A percentile compares a stretch with the other conserved stretches of the same genome.
Evolutionary conservation across 2,797 vertebrate species (phyloP).

Genomic region (Chelidonichthys spinosus): DNA sequence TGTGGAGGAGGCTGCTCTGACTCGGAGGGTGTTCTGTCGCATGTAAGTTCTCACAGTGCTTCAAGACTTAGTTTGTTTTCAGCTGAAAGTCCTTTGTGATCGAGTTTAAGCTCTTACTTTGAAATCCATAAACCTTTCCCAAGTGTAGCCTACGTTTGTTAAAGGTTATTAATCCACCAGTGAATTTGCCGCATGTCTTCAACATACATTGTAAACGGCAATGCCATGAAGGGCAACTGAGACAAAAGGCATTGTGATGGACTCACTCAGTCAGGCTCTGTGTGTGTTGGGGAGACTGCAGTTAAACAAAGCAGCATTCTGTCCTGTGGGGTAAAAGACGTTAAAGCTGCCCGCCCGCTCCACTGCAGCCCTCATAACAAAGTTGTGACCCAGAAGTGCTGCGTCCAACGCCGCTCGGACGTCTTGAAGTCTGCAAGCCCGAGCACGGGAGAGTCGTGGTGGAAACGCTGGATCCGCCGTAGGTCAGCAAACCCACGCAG

Average conservation of each 20-base stretch:
- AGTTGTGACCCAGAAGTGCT: slow-evolving; percentile 25
- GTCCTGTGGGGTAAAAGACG: slow-evolving; percentile 50
- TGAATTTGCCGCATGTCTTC: slow-evolving; percentile 8
- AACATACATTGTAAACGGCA: slow-evolving; percentile 25
- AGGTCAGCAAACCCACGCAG: slow-evolving; percentile 18
- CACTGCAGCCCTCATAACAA: slow-evolving; percentile 24
- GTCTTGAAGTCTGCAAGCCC: not conserved
- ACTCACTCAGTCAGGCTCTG: slow-evolving; percentile 67
- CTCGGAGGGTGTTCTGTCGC: slow-evolving; percentile 81
- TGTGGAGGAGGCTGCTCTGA: slow-evolving; percentile 77
- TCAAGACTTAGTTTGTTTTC: not conserved
- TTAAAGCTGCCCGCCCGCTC: slow-evolving; percentile 30
- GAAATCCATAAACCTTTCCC: not conserved
- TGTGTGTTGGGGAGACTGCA: slow-evolving; percentile 53
- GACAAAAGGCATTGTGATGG: slow-evolving; percentile 72
- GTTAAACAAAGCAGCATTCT: slow-evolving; percentile 68
- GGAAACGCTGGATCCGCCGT: not conserved
- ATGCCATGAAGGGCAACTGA: slow-evolving; percentile 32
- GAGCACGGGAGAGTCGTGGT: not conserved
- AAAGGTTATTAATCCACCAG: not conserved
- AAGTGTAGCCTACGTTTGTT: not conserved
- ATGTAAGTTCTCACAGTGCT: slow-evolving; percentile 76
- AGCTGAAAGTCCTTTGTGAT: not conserved
- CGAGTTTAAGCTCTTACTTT: not conserved
- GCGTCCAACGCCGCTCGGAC: slow-evolving; percentile 16